Percentiles rank a stretch among this genome's conserved stretches.
Evolutionary conservation across 2,797 vertebrate species (phyloP).

Genomic region (Falco naumanni): DNA sequence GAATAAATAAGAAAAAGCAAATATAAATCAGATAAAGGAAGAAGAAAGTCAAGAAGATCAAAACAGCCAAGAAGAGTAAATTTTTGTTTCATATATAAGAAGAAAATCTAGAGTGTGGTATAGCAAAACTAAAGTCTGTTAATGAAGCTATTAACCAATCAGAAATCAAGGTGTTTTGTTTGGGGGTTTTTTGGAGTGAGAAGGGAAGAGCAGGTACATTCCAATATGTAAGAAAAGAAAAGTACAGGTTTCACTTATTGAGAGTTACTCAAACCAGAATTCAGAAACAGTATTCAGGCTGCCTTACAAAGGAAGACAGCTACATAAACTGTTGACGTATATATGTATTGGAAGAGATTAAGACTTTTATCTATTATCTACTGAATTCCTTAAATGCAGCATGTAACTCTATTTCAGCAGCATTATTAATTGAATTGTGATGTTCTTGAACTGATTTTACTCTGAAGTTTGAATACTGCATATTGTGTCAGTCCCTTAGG

Average conservation of each 20-base stretch:
- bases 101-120: not conserved
- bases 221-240: not conserved
- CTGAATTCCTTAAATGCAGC: not conserved
- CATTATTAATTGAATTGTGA: conserved; percentile 10
- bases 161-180: not conserved
- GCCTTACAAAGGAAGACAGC: not conserved
- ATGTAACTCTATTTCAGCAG: not conserved
- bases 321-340: not conserved
- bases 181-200: not conserved
- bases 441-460: conserved; percentile 19
- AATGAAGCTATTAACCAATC: not conserved
- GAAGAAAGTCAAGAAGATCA: not conserved
- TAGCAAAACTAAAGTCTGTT: not conserved
- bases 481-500: not conserved
- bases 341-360: not conserved
- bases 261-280: not conserved
- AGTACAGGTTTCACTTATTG: not conserved
- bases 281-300: not conserved
- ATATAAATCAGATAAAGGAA: not conserved
- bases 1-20: not conserved
- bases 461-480: not conserved
- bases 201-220: accelerated
- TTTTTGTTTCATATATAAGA: not conserved
- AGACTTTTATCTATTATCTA: not conserved
- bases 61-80: not conserved